phyloP scores from a whole-genome alignment of 2,113 vertebrate genomes.

The Hemiscyllium ocellatum region DNA sequence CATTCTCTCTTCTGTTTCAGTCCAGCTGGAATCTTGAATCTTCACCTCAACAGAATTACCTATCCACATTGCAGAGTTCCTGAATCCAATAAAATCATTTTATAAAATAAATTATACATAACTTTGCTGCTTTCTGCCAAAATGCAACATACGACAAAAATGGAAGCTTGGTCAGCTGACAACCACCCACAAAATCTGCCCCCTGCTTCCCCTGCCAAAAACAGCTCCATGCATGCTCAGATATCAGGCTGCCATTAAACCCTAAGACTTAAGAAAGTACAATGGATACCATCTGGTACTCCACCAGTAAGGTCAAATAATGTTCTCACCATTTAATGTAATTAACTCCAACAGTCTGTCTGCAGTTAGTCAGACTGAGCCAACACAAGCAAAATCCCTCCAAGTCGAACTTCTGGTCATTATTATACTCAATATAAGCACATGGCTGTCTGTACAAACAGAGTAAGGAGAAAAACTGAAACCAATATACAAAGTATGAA shows the following conservation, averaged over 20 bases:
- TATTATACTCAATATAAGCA: conserved; percentile 29
- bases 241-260: conserved; percentile 27
- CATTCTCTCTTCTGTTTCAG: neutral
- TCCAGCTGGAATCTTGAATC: neutral
- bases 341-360: conserved; percentile 37
- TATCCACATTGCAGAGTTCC: neutral
- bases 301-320: conserved; percentile 26
- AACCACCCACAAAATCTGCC: conserved; percentile 1
- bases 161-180: conserved; percentile 10
- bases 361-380: conserved; percentile 20
- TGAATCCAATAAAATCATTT: neutral
- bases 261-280: neutral
- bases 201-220: neutral
- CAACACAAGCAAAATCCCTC: conserved; percentile 37
- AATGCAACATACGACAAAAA: neutral
- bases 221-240: neutral
- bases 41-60: neutral
- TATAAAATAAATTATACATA: neutral
- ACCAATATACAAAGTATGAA: conserved; percentile 36
- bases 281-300: conserved; percentile 37
- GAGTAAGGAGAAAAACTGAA: conserved; percentile 33
- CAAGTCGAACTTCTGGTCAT: conserved; percentile 34
- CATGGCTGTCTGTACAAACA: conserved; percentile 36
- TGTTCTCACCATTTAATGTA: conserved; percentile 38
- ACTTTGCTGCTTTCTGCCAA: neutral